Percentiles rank a stretch among this genome's conserved stretches.
phyloP scores from a whole-genome alignment of 1,140 invertebrate genomes.

The Phymastichus coffea region DNA sequence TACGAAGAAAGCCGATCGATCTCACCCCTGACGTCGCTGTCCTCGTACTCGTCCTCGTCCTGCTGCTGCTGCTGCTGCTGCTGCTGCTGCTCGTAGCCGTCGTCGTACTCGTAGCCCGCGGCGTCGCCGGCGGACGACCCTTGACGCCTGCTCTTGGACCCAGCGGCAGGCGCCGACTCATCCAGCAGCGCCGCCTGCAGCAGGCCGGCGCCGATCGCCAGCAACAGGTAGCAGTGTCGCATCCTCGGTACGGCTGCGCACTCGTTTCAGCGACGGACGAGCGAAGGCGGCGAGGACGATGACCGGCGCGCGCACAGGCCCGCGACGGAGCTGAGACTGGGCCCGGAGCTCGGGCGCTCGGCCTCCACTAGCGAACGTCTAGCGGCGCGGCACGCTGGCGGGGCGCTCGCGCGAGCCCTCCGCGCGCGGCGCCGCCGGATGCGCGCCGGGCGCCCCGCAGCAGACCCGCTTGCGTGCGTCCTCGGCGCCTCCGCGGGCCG shows the following conservation, averaged over 20 bases:
- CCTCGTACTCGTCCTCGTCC: background rate
- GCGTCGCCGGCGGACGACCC: too few relatives aligned
- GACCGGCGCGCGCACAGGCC: background rate
- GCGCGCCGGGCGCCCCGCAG: too few relatives aligned
- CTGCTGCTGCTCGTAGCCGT: constrained; percentile 5
- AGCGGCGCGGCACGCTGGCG: too few relatives aligned
- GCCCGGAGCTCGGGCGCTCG: background rate
- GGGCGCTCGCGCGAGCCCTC: too few relatives aligned
- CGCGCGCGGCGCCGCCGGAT: too few relatives aligned
- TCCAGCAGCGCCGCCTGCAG: background rate
- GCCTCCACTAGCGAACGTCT: too few relatives aligned
- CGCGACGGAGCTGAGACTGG: background rate
- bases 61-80: background rate
- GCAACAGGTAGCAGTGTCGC: background rate
- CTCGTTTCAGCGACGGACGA: background rate
- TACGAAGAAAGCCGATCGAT: too few relatives aligned
- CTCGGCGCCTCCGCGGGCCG: too few relatives aligned
- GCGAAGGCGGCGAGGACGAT: background rate
- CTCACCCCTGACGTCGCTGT: too few relatives aligned
- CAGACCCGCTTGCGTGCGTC: too few relatives aligned
- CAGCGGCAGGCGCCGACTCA: background rate
- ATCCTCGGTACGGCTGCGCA: background rate
- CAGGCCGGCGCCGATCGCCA: background rate
- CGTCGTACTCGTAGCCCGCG: too few relatives aligned
- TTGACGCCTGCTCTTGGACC: too few relatives aligned